Conservation (phyloP, 2,113 vertebrate genomes). For the Pluvianellus socialis region DNA sequence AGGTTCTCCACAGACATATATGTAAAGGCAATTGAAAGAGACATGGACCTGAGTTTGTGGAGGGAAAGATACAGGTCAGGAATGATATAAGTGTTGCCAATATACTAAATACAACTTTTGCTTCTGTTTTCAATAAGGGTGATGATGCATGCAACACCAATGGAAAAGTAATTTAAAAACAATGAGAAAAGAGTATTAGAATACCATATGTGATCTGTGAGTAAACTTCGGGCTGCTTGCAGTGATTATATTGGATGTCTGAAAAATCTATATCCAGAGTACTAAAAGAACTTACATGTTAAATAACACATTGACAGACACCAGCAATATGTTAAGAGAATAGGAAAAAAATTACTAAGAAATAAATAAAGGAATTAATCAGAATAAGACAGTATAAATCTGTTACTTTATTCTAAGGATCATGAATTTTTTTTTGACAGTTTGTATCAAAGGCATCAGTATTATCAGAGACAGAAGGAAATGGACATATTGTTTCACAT, state of each 20-base stretch:
- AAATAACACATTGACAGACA: background rate
- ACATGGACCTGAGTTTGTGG: background rate
- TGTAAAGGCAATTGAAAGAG: background rate
- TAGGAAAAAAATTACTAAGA: too few species aligned
- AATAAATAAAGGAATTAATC: rapidly evolving
- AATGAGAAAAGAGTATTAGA: background rate
- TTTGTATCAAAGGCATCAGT: background rate
- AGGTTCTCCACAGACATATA: background rate
- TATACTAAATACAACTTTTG: background rate
- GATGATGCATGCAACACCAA: background rate
- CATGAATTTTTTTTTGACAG: background rate
- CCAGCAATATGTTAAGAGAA: background rate
- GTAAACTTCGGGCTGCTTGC: background rate
- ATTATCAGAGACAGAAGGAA: background rate
- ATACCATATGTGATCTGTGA: background rate
- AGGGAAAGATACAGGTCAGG: background rate
- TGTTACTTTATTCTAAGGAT: background rate
- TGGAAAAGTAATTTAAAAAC: background rate
- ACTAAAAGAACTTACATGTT: background rate
- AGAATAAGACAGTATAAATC: background rate
- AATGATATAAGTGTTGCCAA: background rate
- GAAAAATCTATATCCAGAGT: background rate
- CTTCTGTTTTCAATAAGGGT: background rate
- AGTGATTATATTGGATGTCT: background rate
- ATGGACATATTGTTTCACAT: background rate